Percentiles rank a stretch among this genome's conserved stretches.
phyloP scores from a whole-genome alignment of 2,888 invertebrate genomes.

The Caenorhabditis panamensis region DNA sequence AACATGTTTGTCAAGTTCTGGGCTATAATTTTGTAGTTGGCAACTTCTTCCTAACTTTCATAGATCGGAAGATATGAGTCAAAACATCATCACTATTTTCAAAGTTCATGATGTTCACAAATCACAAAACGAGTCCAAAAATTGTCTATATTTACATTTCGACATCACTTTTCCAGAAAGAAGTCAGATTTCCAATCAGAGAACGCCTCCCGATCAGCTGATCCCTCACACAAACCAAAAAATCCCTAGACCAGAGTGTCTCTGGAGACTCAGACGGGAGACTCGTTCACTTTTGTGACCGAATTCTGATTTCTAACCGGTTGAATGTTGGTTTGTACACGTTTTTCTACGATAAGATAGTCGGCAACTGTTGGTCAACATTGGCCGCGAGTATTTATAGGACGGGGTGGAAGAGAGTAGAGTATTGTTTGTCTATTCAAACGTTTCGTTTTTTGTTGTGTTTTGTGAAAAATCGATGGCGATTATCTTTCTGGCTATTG shows the following conservation, averaged over 20 bases:
- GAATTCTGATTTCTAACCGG: slow-evolving; percentile 19
- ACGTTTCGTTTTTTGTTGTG: no score
- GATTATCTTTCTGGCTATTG: slow-evolving; percentile 11
- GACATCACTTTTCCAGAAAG: no score
- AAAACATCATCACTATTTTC: no score
- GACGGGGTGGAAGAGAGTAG: not conserved
- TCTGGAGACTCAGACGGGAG: slow-evolving; percentile 13
- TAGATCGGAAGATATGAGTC: no score
- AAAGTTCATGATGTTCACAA: no score
- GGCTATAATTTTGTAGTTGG: no score
- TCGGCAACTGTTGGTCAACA: not conserved
- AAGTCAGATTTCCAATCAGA: no score
- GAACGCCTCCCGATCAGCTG: not conserved
- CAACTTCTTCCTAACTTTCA: no score
- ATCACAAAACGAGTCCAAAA: no score
- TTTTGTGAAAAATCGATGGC: not conserved
- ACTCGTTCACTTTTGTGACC: slow-evolving; percentile 23
- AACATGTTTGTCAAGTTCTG: no score
- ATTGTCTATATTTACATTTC: no score
- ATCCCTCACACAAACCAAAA: slow-evolving; percentile 19
- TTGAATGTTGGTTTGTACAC: slow-evolving; percentile 4
- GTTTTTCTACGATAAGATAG: not conserved
- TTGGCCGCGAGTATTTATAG: slow-evolving; percentile 9
- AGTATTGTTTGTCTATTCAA: not conserved
- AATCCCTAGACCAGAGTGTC: not conserved